Conservation (phyloP, 2,113 vertebrate genomes). For the Cyphomyrus plagiostoma region DNA sequence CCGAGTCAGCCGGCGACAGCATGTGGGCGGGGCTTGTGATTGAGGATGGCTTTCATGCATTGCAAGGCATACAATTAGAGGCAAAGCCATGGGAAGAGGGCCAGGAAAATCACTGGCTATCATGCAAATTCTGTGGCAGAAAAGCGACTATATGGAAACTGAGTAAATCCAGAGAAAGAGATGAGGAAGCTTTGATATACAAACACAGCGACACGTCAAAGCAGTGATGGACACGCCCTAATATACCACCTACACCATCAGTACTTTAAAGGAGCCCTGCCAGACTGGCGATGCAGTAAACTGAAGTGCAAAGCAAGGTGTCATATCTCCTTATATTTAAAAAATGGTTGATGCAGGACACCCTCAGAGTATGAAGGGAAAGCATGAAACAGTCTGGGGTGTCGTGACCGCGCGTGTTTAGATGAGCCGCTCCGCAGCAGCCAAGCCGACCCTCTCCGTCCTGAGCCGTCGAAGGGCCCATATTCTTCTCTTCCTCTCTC, state of each 20-base stretch:
- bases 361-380: slow-evolving; percentile 24
- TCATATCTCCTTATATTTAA: background rate
- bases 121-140: background rate
- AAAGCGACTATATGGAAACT: background rate
- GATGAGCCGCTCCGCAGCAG: slow-evolving; percentile 37
- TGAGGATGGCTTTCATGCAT: background rate
- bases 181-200: background rate
- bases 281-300: background rate
- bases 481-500: slow-evolving; percentile 33
- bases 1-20: background rate
- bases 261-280: background rate
- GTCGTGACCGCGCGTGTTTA: slow-evolving; percentile 17
- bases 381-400: background rate
- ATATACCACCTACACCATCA: background rate
- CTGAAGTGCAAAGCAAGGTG: background rate
- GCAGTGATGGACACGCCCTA: background rate
- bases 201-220: background rate
- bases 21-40: background rate
- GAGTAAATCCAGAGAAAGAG: background rate
- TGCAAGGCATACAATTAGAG: background rate
- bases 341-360: background rate
- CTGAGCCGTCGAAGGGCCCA: slow-evolving; percentile 34
- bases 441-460: slow-evolving; percentile 6
- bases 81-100: background rate
- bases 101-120: slow-evolving; percentile 40